A percentile compares a stretch with the other conserved stretches of the same genome.
These are phyloP conservation scores for Chloromyia formosa DNA, from an alignment of 2,888 invertebrate genomes.

Conservation along the genomic window DNA sequence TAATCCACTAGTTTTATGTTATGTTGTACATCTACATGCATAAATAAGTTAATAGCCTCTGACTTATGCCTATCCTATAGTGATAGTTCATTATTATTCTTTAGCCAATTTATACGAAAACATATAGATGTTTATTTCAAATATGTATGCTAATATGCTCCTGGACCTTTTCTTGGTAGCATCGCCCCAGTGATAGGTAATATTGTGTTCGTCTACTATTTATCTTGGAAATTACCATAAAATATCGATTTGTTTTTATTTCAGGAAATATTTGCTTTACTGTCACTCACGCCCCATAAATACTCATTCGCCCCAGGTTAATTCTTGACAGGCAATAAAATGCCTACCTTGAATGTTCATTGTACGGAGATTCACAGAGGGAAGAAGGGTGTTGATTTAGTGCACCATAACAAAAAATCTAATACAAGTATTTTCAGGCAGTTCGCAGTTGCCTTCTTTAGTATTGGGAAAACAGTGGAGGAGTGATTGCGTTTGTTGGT, in stretches of 20 bases:
- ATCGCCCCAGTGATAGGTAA: constrained; percentile 23
- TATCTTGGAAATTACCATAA: constrained; percentile 44
- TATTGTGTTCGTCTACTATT: constrained; percentile 37
- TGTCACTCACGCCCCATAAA: constrained; percentile 41
- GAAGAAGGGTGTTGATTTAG: not conserved
- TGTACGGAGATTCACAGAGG: not conserved
- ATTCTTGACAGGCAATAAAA: constrained; percentile 41
- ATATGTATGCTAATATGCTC: not conserved
- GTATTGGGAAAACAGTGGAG: too few species aligned
- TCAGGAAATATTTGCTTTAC: constrained; percentile 40
- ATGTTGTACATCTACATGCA: too few species aligned
- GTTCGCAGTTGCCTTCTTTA: too few species aligned
- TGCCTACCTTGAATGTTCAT: constrained; percentile 18
- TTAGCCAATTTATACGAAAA: too few species aligned
- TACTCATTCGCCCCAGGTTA: constrained; percentile 43
- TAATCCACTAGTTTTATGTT: too few species aligned
- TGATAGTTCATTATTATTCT: too few species aligned
- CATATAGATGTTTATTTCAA: not conserved
- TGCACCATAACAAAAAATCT: not conserved
- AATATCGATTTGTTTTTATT: constrained; percentile 44
- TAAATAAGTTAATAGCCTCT: too few species aligned
- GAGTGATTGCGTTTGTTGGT: too few species aligned
- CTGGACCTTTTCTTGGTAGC: not conserved
- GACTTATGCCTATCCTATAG: too few species aligned
- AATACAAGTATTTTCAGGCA: not conserved